phyloP scores from a whole-genome alignment of 30 jellyfish, hydroid and myxozoan species.

The Hydractinia symbiolongicarpus region DNA sequence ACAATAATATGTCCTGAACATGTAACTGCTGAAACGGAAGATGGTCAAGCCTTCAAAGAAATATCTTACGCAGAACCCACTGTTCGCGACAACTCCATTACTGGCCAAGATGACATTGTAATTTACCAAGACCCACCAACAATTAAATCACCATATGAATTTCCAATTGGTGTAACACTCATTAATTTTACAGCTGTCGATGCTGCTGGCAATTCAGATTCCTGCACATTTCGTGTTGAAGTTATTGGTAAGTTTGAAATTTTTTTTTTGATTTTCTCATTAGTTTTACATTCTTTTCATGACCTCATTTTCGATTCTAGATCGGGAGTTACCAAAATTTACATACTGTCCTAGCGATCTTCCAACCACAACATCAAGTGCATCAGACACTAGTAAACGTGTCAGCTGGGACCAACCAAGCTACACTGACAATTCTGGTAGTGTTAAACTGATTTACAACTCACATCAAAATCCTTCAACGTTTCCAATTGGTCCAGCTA shows the following conservation, averaged over 20 bases:
- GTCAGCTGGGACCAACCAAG: conserved; percentile 79
- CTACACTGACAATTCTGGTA: conserved; percentile 86
- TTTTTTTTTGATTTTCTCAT: neutral
- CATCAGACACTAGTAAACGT: conserved; percentile 37
- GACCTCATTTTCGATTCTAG: conserved; percentile 28
- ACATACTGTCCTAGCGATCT: conserved; percentile 84
- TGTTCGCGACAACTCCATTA: conserved; percentile 77
- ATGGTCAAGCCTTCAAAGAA: conserved; percentile 57
- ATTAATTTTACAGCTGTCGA: conserved; percentile 75
- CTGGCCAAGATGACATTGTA: conserved; percentile 48
- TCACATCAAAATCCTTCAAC: conserved; percentile 49
- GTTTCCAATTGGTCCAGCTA: conserved; percentile 56
- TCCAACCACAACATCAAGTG: conserved; percentile 35
- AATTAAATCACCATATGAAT: conserved; percentile 77
- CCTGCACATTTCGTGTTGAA: conserved; percentile 75
- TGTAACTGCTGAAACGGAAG: conserved; percentile 59
- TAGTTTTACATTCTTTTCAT: neutral
- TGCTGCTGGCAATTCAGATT: conserved; percentile 68
- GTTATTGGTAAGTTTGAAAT: conserved; percentile 48
- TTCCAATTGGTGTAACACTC: conserved; percentile 78
- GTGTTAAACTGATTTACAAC: conserved; percentile 30
- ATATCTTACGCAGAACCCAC: conserved; percentile 52
- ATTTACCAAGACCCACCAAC: conserved; percentile 62
- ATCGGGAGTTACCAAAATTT: conserved; percentile 70
- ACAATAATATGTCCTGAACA: conserved; percentile 83